A percentile compares a stretch with the other conserved stretches of the same genome.
phyloP scores from a whole-genome alignment of 1,140 invertebrate genomes.

The Hylaeus anthracinus region DNA sequence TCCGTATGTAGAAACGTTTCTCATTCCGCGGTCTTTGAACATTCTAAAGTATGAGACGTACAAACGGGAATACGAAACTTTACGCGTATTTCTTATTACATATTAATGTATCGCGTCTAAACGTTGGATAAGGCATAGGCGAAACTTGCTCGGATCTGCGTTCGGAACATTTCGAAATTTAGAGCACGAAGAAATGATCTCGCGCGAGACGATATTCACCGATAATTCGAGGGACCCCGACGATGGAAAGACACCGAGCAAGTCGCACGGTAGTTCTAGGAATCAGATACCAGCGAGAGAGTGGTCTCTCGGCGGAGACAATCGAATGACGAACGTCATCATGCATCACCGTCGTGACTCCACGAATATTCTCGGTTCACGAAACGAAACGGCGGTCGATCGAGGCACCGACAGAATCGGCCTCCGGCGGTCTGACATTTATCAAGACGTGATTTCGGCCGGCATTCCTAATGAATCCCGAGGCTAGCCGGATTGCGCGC shows the following conservation, averaged over 20 bases:
- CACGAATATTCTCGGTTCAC: constrained; percentile 13
- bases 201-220: background rate
- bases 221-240: background rate
- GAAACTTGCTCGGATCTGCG: too few species aligned
- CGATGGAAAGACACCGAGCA: constrained; percentile 2
- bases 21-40: too few species aligned
- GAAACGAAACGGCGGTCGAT: background rate
- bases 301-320: constrained; percentile 6
- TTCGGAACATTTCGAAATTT: too few species aligned
- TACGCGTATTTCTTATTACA: too few species aligned
- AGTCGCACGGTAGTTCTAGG: constrained; percentile 23
- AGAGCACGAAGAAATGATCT: background rate
- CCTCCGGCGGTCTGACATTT: constrained; percentile 48
- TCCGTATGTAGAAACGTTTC: too few species aligned
- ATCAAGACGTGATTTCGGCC: constrained; percentile 59
- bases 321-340: constrained; percentile 24
- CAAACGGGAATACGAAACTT: too few species aligned
- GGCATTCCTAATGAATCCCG: constrained; percentile 57
- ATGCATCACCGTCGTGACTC: constrained; percentile 40
- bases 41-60: too few species aligned
- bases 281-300: too few species aligned
- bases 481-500: constrained; percentile 15
- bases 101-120: too few species aligned
- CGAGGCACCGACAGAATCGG: background rate
- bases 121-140: too few species aligned